Base-by-base conservation (phyloP, 2,797 vertebrate genomes). In the Lutjanus campechanus region DNA sequence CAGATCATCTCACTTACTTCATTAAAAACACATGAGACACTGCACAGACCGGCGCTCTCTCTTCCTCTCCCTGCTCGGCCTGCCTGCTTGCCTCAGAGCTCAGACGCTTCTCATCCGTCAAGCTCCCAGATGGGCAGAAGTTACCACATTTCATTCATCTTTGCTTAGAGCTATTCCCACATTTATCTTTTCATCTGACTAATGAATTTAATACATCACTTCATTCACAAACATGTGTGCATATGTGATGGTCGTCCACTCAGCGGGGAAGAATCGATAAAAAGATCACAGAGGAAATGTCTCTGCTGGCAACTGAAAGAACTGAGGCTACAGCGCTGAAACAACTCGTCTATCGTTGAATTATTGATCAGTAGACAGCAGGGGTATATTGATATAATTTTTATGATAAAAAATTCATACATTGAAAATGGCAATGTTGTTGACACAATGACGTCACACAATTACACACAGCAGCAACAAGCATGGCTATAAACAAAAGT, bases 1-100 rank as follows among this genome's bases (percentile, higher is more conserved):
- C 85, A 83, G 86, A 91, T 93, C 90, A 70, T 81, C 89, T 90
- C 85, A 40, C 88, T 82, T 86, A 86, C 90, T 89, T 93, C 92
- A 95, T 95, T 92, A 94, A 93, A 94, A 94, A 93, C 90, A 89
- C 86, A 95, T 90, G 91, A 93, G 82, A 78, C 7, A 12, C 81
- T 74, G 16, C 84, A 68, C 72, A 82, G 84, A 76, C 75, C 5
- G 76, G 11, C 69, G 64, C 43, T 46, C 76, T 51, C 74, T 73
- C 77, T 76, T 54, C 46, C 76, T 75, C 69, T 40, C 61, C 51
- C 53, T 29, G 56, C 64, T 81, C 41, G 1, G 46, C 44, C 11
- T 46, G 29, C 29, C 29, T 15, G 20, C 61, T 84, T 9, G 78
- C 82, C 76, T 86, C 36, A 54, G 75, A 85, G 69, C 73, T 75